A percentile compares a stretch with the other conserved stretches of the same genome.
Evolutionary conservation across 64 coral and sea anemone species (phyloP).

Genomic region (Trachythela sp.): DNA sequence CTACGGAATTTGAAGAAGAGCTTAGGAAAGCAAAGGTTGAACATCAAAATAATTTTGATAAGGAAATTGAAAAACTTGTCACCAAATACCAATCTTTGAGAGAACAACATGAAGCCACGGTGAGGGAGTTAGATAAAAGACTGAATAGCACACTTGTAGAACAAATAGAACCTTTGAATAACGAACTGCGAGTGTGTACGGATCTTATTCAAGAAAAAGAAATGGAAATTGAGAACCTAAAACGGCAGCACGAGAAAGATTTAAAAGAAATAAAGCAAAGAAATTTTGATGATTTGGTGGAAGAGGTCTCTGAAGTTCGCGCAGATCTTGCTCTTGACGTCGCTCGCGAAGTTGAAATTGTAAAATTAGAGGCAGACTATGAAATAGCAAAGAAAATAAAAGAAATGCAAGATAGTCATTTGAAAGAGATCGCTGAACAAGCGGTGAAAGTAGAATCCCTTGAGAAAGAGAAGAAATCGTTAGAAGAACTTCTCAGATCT

Average conservation of each 20-base stretch:
- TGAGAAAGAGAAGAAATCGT: not conserved
- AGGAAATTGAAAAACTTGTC: constrained; percentile 60
- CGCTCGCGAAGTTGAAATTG: constrained; percentile 77
- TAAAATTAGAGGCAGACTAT: constrained; percentile 52
- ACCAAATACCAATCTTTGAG: constrained; percentile 72
- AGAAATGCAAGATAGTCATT: constrained; percentile 29
- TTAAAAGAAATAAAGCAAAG: constrained; percentile 42
- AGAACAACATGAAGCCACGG: constrained; percentile 49
- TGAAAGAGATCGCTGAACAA: not conserved
- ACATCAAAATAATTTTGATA: constrained; percentile 84
- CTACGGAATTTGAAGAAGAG: constrained; percentile 64
- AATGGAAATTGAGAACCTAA: constrained; percentile 43
- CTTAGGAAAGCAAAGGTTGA: constrained; percentile 78
- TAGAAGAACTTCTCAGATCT: not conserved
- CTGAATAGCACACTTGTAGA: constrained; percentile 55
- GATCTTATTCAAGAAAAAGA: constrained; percentile 30
- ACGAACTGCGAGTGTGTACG: constrained; percentile 18
- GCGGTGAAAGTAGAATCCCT: not conserved
- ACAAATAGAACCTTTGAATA: constrained; percentile 60
- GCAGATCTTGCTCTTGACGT: constrained; percentile 82
- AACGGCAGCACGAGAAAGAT: constrained; percentile 28
- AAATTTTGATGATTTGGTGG: constrained; percentile 71
- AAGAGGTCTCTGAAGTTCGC: constrained; percentile 82
- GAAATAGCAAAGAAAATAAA: constrained; percentile 43
- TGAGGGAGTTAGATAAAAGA: constrained; percentile 58